phyloP scores from a whole-genome alignment of 2,113 vertebrate species.

The Tupaia tana region DNA sequence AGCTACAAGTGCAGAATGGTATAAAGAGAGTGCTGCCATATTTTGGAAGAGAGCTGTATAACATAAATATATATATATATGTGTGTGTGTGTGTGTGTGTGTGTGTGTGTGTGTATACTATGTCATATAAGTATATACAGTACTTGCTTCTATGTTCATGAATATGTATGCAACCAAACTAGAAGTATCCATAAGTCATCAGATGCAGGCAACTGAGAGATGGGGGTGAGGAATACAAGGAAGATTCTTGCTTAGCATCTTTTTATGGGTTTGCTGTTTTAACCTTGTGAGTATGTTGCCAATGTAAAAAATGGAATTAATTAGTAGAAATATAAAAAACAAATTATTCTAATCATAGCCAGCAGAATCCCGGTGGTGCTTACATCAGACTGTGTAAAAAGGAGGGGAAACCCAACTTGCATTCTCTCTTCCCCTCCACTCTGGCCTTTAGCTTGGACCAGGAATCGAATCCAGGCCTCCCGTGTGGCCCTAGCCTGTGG shows the following conservation, averaged over 20 bases:
- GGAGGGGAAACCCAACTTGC: not conserved
- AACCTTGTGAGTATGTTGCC: not conserved
- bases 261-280: not conserved
- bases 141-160: not conserved
- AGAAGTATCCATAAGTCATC: not conserved
- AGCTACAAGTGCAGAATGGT: not conserved
- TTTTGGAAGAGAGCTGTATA: not conserved
- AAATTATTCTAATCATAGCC: not conserved
- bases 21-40: no score
- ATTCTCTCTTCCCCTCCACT: not conserved
- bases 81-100: no score
- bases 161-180: not conserved
- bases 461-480: no score
- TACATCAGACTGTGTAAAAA: not conserved
- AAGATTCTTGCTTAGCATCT: not conserved
- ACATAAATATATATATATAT: no score
- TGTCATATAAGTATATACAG: not conserved
- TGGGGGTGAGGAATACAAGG: fast-evolving
- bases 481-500: no score
- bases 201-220: not conserved
- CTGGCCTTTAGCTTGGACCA: fast-evolving
- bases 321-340: not conserved
- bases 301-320: not conserved
- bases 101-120: no score
- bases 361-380: not conserved